Evolutionary conservation across 2,888 invertebrate genomes (phyloP).

Genomic region (Scotopteryx bipunctaria): DNA sequence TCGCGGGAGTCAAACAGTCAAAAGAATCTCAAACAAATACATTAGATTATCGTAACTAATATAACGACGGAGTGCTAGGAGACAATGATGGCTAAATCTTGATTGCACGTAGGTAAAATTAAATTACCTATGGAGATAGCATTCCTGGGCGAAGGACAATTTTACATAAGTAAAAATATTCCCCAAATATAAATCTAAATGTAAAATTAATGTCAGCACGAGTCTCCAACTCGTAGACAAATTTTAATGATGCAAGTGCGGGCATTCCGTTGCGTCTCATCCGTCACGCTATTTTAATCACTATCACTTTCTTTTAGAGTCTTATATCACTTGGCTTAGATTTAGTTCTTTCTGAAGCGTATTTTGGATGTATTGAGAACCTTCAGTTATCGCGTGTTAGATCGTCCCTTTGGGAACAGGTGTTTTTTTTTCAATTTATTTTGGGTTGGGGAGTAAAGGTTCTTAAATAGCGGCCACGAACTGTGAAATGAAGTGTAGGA

Average conservation of each 20-base stretch:
- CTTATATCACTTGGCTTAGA: neutral
- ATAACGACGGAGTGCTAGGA: too few relatives aligned
- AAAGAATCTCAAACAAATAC: too few relatives aligned
- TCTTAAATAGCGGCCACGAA: too few relatives aligned
- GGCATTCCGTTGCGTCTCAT: constrained; percentile 8
- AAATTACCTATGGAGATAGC: too few relatives aligned
- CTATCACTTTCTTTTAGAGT: neutral
- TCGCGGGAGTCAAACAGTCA: too few relatives aligned
- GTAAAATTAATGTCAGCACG: constrained; percentile 19
- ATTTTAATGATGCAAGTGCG: constrained; percentile 30
- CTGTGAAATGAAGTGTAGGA: too few relatives aligned
- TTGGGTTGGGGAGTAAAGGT: too few relatives aligned
- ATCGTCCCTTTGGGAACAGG: constrained; percentile 17
- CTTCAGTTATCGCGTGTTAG: constrained; percentile 17
- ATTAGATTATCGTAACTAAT: too few relatives aligned
- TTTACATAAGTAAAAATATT: neutral
- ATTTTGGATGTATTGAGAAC: constrained; percentile 22
- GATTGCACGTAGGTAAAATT: too few relatives aligned
- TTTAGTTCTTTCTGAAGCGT: constrained; percentile 19
- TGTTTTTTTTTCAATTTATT: constrained; percentile 10
- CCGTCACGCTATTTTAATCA: constrained; percentile 2
- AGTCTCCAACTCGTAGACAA: constrained; percentile 23
- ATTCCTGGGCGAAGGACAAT: neutral
- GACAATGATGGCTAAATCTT: too few relatives aligned
- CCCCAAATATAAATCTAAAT: constrained; percentile 31